Evolutionary conservation across 2,888 invertebrate species (phyloP).

Genomic region (Eumacrocentrus americanus): DNA sequence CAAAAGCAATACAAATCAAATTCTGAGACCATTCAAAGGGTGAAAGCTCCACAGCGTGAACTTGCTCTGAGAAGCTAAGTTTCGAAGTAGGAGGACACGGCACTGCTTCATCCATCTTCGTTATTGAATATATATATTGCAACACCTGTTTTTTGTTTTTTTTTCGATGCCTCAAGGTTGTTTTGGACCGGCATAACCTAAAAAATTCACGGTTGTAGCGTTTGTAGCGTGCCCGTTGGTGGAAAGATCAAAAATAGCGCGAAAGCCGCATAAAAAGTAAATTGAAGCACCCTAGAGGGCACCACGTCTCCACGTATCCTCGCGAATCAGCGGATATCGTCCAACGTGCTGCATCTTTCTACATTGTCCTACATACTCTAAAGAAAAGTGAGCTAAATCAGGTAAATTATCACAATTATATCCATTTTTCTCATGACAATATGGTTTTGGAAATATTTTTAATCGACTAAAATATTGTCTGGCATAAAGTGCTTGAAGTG

Average conservation of each 20-base stretch:
- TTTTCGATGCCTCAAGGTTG: too few species aligned
- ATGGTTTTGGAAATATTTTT: background rate
- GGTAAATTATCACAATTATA: conserved; percentile 36
- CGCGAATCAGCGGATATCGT: conserved; percentile 37
- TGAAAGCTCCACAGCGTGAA: conserved; percentile 68
- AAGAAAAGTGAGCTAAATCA: conserved; percentile 36
- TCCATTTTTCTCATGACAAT: conserved; percentile 4
- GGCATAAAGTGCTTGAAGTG: background rate
- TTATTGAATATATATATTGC: too few species aligned
- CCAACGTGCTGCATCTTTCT: conserved; percentile 48
- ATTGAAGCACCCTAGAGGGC: conserved; percentile 31
- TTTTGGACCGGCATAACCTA: conserved; percentile 50
- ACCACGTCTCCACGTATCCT: conserved; percentile 26
- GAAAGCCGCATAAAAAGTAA: background rate
- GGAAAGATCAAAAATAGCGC: background rate
- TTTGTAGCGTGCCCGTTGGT: background rate
- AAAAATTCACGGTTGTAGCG: conserved; percentile 7
- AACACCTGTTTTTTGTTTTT: too few species aligned
- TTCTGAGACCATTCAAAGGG: conserved; percentile 72
- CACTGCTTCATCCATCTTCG: conserved; percentile 56
- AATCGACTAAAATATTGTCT: background rate
- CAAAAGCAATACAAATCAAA: conserved; percentile 67
- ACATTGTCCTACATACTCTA: too few species aligned
- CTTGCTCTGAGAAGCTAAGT: conserved; percentile 64
- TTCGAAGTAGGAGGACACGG: conserved; percentile 59